These are phyloP conservation scores for Plodia interpunctella DNA, from an alignment of 1,140 invertebrate species.

Conservation along the genomic window DNA sequence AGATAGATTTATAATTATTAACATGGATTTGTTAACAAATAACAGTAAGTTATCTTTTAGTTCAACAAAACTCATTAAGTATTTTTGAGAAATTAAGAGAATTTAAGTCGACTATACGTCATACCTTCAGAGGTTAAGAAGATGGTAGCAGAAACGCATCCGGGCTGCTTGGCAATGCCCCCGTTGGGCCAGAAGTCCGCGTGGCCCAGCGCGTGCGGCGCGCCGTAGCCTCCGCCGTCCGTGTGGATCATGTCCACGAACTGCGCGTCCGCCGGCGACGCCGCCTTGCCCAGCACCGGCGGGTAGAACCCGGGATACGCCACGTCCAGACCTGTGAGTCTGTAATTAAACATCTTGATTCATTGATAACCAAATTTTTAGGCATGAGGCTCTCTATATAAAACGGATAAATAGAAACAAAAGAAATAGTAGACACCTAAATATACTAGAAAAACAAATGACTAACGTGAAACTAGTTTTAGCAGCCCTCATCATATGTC, in stretches of 20 bases:
- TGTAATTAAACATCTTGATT: conserved; percentile 8
- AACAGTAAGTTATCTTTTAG: no score
- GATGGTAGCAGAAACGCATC: conserved; percentile 56
- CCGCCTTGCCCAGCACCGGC: not conserved
- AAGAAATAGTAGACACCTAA: no score
- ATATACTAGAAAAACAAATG: no score
- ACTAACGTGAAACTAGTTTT: no score
- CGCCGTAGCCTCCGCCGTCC: conserved; percentile 44
- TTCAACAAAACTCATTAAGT: no score
- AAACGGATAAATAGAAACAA: no score
- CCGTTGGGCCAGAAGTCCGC: conserved; percentile 79
- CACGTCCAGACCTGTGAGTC: conserved; percentile 33
- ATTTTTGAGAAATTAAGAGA: no score
- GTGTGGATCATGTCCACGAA: conserved; percentile 72
- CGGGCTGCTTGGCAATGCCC: conserved; percentile 78
- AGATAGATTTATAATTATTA: no score
- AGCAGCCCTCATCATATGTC: no score
- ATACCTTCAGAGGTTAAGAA: conserved; percentile 31
- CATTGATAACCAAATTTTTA: not conserved
- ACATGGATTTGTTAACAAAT: no score
- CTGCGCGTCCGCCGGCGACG: conserved; percentile 34
- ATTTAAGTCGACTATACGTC: no score
- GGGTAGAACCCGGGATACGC: conserved; percentile 26
- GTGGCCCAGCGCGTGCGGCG: conserved; percentile 64
- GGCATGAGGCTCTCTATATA: no score